A percentile compares a stretch with the other conserved stretches of the same genome.
Conservation (phyloP, 2,113 vertebrate genomes). For the Calyptommatus sinebrachiatus region DNA sequence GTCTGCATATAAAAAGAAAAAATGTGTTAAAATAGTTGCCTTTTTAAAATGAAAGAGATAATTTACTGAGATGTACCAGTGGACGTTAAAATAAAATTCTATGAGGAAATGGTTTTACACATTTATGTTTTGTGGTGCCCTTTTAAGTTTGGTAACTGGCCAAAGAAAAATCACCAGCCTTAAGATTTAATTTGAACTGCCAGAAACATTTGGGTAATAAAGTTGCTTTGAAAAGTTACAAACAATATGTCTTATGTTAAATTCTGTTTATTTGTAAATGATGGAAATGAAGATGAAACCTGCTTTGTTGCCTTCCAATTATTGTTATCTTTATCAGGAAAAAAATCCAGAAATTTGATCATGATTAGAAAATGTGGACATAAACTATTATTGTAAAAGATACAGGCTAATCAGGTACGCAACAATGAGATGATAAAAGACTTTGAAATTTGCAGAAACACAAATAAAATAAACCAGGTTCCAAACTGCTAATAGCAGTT, state of each 20-base stretch:
- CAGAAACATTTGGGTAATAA: not conserved
- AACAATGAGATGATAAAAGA: not conserved
- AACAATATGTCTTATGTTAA: not conserved
- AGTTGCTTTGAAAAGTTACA: not conserved
- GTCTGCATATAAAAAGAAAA: not conserved
- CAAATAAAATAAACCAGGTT: not conserved
- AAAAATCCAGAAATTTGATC: not conserved
- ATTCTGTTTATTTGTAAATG: not conserved
- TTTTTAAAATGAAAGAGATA: too few relatives aligned
- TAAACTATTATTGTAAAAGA: not conserved
- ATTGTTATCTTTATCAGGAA: not conserved
- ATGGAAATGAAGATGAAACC: conserved; percentile 4
- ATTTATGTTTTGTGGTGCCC: not conserved
- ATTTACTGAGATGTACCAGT: not conserved
- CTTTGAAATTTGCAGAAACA: not conserved
- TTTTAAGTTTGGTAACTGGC: not conserved
- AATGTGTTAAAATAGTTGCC: not conserved
- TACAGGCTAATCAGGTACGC: not conserved
- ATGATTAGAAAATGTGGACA: not conserved
- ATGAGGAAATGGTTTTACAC: not conserved
- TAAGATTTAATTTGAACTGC: conserved; percentile 3
- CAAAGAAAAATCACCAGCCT: not conserved
- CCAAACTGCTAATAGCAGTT: not conserved
- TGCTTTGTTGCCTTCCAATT: not conserved
- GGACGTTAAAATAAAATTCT: not conserved